These are phyloP conservation scores for Pseudomyrmex flavicornis DNA, from an alignment of 1,140 invertebrate genomes.

Conservation along the genomic window DNA sequence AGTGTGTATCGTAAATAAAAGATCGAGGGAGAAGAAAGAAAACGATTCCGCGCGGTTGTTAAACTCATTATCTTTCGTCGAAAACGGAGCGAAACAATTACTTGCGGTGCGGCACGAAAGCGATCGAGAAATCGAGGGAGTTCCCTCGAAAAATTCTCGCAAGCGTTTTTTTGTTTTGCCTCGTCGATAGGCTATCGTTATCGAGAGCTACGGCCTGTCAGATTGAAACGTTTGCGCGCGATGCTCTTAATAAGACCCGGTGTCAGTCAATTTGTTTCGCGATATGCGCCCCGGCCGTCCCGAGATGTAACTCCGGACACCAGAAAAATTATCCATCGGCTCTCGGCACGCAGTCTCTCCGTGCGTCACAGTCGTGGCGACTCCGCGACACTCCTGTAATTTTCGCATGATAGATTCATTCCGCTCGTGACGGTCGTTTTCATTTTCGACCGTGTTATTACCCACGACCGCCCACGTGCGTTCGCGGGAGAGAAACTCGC, in stretches of 20 bases:
- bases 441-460: conserved; percentile 59
- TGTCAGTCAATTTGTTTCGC: conserved; percentile 51
- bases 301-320: conserved; percentile 21
- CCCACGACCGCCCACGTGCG: conserved; percentile 31
- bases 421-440: conserved; percentile 52
- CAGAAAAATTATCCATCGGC: conserved; percentile 55
- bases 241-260: conserved; percentile 46
- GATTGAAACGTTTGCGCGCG: conserved; percentile 58
- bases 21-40: conserved; percentile 19
- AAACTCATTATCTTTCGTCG: conserved; percentile 70
- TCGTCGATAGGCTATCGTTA: conserved; percentile 39
- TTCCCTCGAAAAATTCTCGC: conserved; percentile 26
- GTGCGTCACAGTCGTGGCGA: conserved; percentile 49
- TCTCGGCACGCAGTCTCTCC: conserved; percentile 65
- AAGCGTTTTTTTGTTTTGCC: background rate
- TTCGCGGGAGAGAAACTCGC: conserved; percentile 30
- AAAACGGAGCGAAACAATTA: conserved; percentile 49
- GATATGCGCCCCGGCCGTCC: conserved; percentile 15
- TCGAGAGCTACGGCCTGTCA: conserved; percentile 46
- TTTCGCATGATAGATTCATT: conserved; percentile 56
- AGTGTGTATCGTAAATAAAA: conserved; percentile 34
- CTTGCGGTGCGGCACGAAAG: background rate
- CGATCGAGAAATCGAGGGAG: background rate
- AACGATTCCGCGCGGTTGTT: conserved; percentile 64
- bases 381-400: conserved; percentile 42